Percentiles rank a stretch among this genome's conserved stretches.
phyloP scores from a whole-genome alignment of 1,140 invertebrate species.

The Pseudomyrmex pallidus region DNA sequence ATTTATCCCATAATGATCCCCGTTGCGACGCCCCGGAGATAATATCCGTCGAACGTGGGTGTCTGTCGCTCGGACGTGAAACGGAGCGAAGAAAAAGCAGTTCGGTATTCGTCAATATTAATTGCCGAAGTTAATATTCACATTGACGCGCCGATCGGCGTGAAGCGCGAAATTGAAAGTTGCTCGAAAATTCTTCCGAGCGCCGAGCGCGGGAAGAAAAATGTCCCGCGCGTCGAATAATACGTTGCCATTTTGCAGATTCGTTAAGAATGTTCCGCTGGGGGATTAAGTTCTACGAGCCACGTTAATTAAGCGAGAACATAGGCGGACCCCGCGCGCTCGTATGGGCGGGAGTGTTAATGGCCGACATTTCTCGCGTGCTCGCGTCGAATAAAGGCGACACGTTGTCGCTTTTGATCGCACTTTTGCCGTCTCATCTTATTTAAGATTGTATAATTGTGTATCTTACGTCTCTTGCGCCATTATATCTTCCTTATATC shows the following conservation, averaged over 20 bases:
- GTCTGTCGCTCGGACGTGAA: slow-evolving; percentile 15
- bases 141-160: slow-evolving; percentile 11
- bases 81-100: background rate
- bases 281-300: slow-evolving; percentile 39
- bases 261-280: background rate
- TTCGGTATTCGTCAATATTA: slow-evolving; percentile 37
- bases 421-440: background rate
- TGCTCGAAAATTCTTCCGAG: slow-evolving; percentile 17
- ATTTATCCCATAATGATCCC: slow-evolving; percentile 44
- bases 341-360: slow-evolving; percentile 11
- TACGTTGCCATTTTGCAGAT: slow-evolving; percentile 32
- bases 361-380: slow-evolving; percentile 5
- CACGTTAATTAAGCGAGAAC: slow-evolving; percentile 26
- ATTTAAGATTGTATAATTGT: background rate
- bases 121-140: slow-evolving; percentile 44
- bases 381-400: background rate
- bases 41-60: slow-evolving; percentile 40
- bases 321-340: background rate
- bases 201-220: background rate
- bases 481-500: background rate
- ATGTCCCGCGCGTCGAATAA: background rate
- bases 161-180: background rate
- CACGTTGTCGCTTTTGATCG: background rate
- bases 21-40: background rate
- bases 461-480: background rate